Conservation (phyloP, 2,113 vertebrate species). For the Plecotus auritus region DNA sequence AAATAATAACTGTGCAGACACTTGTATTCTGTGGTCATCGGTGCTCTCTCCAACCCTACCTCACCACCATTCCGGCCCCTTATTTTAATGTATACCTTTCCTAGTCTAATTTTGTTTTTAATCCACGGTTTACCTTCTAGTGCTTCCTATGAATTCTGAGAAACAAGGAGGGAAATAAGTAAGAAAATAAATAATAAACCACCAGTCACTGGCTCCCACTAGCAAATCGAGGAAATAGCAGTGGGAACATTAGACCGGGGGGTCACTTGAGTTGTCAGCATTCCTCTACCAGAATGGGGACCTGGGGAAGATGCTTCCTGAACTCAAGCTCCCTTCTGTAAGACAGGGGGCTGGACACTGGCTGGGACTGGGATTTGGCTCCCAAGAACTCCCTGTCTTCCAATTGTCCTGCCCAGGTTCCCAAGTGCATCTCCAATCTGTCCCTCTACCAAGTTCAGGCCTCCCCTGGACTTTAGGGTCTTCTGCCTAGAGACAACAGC, state of each 20-base stretch:
- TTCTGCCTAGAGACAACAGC: neutral
- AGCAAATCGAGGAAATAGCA: neutral
- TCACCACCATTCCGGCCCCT: neutral
- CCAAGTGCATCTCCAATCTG: neutral
- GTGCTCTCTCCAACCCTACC: neutral
- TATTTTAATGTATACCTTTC: neutral
- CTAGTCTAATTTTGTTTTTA: neutral
- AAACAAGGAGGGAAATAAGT: neutral
- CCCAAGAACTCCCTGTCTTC: neutral
- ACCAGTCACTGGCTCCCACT: neutral
- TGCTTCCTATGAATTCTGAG: neutral
- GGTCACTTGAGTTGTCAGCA: neutral
- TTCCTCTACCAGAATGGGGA: neutral
- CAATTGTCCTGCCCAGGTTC: neutral
- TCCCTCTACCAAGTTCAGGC: neutral
- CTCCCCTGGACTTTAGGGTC: neutral
- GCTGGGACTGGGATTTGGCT: neutral
- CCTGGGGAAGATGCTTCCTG: neutral
- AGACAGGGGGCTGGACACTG: neutral
- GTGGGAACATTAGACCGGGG: neutral
- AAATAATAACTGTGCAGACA: neutral
- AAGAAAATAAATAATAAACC: constrained; percentile 14
- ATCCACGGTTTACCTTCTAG: neutral
- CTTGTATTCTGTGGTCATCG: neutral
- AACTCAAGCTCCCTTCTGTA: neutral